Percentiles rank a stretch among this genome's conserved stretches.
Conservation (phyloP, 2,888 invertebrate genomes). For the Proisotoma minuta region DNA sequence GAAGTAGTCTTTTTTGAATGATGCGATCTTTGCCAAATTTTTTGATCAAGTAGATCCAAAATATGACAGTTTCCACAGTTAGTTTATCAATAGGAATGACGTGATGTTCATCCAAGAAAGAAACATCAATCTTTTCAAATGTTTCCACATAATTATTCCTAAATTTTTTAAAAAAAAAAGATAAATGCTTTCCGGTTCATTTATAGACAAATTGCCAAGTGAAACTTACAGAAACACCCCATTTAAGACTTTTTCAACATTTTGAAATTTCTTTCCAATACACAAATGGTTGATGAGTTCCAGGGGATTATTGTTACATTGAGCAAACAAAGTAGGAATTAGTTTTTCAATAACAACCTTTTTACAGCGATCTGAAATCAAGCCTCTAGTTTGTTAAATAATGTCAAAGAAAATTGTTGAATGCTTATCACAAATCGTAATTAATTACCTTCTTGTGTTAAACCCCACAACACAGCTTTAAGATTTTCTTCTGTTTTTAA, state of each 20-base stretch:
- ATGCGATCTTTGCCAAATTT: constrained; percentile 15
- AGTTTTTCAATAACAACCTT: constrained; percentile 10
- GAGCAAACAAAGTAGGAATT: constrained; percentile 21
- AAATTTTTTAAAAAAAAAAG: background rate
- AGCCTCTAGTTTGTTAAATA: too few relatives aligned
- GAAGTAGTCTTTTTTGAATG: constrained; percentile 13
- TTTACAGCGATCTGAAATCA: background rate
- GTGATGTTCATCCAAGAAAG: constrained; percentile 18
- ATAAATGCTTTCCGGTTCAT: too few relatives aligned
- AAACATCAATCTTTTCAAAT: constrained; percentile 15
- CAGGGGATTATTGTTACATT: constrained; percentile 11
- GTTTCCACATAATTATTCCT: constrained; percentile 23
- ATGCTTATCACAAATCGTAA: background rate
- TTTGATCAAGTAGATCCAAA: constrained; percentile 20
- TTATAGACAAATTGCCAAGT: too few relatives aligned
- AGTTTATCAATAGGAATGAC: constrained; percentile 16
- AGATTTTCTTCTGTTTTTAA: background rate
- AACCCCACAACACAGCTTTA: constrained; percentile 12
- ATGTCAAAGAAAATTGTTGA: too few relatives aligned
- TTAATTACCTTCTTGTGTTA: constrained; percentile 12
- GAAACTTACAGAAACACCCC: background rate
- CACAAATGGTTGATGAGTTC: constrained; percentile 15
- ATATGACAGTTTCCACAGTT: constrained; percentile 15
- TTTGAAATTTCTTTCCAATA: constrained; percentile 9
- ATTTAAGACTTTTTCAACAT: background rate